A percentile compares a stretch with the other conserved stretches of the same genome.
These are phyloP conservation scores for Nasonia vitripennis DNA, from an alignment of 1,140 invertebrate genomes.

Conservation along the genomic window DNA sequence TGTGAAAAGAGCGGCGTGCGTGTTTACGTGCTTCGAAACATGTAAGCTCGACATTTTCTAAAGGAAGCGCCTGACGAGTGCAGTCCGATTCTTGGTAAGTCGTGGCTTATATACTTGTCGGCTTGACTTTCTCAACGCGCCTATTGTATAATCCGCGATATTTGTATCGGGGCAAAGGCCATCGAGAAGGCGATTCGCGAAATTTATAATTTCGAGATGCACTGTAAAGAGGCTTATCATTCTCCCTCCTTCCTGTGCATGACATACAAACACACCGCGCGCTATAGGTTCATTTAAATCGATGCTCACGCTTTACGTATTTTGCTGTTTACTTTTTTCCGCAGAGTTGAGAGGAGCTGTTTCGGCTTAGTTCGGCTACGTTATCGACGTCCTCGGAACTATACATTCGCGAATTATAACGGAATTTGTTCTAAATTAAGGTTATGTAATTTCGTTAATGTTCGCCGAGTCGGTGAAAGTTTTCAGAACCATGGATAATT, in stretches of 20 bases:
- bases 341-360: too few species aligned
- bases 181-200: too few species aligned
- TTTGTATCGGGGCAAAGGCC: background rate
- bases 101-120: background rate
- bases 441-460: slow-evolving; percentile 4
- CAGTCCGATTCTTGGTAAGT: background rate
- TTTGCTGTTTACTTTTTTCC: background rate
- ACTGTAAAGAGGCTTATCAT: too few species aligned
- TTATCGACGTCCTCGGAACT: background rate
- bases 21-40: slow-evolving; percentile 9
- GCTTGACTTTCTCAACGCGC: background rate
- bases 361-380: too few species aligned
- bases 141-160: background rate
- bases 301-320: background rate
- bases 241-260: too few species aligned
- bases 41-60: background rate
- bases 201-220: background rate
- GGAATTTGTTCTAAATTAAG: slow-evolving; percentile 31
- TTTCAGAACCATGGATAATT: background rate
- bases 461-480: background rate
- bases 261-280: background rate
- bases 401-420: background rate
- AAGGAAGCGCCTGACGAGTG: background rate
- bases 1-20: background rate
- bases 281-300: background rate